Base-by-base conservation (phyloP, 1,140 invertebrate genomes). In the Agrilus planipennis region DNA sequence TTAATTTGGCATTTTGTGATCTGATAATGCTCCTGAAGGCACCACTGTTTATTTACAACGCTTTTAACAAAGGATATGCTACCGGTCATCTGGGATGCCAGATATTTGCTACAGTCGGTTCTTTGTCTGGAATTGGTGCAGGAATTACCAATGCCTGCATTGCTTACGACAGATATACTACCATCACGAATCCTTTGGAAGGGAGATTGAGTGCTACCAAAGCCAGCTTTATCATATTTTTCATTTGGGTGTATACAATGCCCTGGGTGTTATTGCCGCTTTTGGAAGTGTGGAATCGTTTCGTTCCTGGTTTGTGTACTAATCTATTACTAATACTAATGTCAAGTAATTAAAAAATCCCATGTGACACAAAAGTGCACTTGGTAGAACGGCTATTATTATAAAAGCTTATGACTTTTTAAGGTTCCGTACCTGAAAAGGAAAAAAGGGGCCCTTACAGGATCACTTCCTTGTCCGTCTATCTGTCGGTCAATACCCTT, bases 11-110 rank as follows among this genome's bases (percentile, higher is more conserved):
- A 5, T 67, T 91, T 23, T 79, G 82, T 46, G 89, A 92, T 58
- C 84, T 89, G 51, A 68, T 86, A 12, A 90, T 89, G 85, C 87
- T 89, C 79, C 53, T 79, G 2, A 89, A 89, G 64, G 76, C 84
- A 2, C 86, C 86, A 0, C 78, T 89, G 48, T 87, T 89, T 58
- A 87, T 90, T 46, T 85, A 85, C 57, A 89, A 89, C 56, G 86
- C 83, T 3, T 82, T 85, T 42, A 73, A 83, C 58, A 70, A 73
- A 19, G 85, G 84, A 3, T 87, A 81, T 46, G 79, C 82, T 0
- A 53, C 72, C 2, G 86, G 84, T 15, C 66, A 75, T 27, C 41
- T 77, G 0, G 81, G 80, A 6, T 89, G 87, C 59, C 79, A 86
- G 51, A 69, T 87, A 30, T 89, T 87, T 55, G 79, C 70, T 0